Evolutionary conservation across 1,140 invertebrate species (phyloP).

Genomic region (Panagrolaimus sp.): DNA sequence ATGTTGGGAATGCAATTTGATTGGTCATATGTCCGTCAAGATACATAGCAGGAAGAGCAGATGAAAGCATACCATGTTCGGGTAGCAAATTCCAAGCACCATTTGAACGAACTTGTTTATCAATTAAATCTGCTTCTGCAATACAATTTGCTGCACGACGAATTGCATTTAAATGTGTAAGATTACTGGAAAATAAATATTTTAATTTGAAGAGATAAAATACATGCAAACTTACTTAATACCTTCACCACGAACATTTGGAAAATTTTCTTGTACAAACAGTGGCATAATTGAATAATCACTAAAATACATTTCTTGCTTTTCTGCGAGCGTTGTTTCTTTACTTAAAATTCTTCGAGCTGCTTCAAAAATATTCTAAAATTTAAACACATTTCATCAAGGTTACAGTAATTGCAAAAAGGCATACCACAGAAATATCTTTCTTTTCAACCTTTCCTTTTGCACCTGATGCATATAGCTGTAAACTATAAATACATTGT

Average conservation of each 20-base stretch:
- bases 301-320: conserved; percentile 86
- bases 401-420: conserved; percentile 14
- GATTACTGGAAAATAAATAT: conserved; percentile 46
- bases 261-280: conserved; percentile 97
- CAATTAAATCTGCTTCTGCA: conserved; percentile 76
- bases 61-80: conserved; percentile 80
- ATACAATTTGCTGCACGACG: conserved; percentile 76
- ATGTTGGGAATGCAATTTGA: conserved; percentile 81
- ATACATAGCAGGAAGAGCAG: conserved; percentile 77
- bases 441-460: conserved; percentile 29
- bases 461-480: conserved; percentile 34
- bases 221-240: conserved; percentile 21
- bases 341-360: conserved; percentile 70
- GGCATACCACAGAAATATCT: conserved; percentile 23
- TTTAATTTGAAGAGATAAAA: not conserved
- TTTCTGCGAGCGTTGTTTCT: conserved; percentile 72
- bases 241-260: conserved; percentile 59
- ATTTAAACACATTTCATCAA: conserved; percentile 14
- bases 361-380: conserved; percentile 77
- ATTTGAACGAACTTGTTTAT: conserved; percentile 70
- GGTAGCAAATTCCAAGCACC: conserved; percentile 85
- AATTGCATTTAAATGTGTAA: conserved; percentile 66
- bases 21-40: conserved; percentile 72
- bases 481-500: conserved; percentile 72
- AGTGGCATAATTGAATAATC: conserved; percentile 89